Evolutionary conservation across 2,113 vertebrate species (phyloP), one percentile per base, ranked within the genome.

Genomic region (Solea solea): DNA sequence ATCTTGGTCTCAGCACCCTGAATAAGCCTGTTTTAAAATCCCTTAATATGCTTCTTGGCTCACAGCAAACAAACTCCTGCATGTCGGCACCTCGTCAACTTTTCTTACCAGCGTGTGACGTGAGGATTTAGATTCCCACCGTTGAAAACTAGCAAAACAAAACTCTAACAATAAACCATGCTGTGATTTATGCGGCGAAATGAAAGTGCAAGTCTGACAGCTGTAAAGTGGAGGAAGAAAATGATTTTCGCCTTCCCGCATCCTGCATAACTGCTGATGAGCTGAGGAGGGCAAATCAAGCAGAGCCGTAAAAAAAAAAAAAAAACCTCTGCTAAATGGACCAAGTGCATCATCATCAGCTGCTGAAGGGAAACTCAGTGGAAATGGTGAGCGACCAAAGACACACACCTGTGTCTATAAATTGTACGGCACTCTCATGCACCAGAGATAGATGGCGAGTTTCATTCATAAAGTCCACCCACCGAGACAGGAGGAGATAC

Each of bases 211-310:
- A 12, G 45, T 56, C 11, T 45, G 12, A 39, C 21, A 50, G 16
- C 5, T 1, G 21, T 69, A 63, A 64, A 59, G 57, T 44, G 39
- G 13, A 45, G 12, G 25, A 64, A 27, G 16, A 27, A 54, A 34
- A n/a, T 5, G 1, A 10, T 16, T 58, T 2, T 64, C 8, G n/a
- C 60, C 56, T 16, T 11, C 44, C 44, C 44, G 34, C 0, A 10
- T 56, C 40, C 44, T 53, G n/a, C 41, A 58, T 58, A n/a, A 41
- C 40, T 60, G 42, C 54, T 53, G 54, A 60, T 54, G 2, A 66
- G 54, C 66, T 70, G n/a, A 46, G 25, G 52, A 44, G 2, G 12
- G 42, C 46, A 59, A 64, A 59, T 76, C 59, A 52, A 70, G 60
- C 52, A 46, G 53, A 50, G 34, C 45, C 53, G 46, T 9, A 46